Conservation (phyloP, 92 coral and sea anemone species). For the Phenganax marumi region DNA sequence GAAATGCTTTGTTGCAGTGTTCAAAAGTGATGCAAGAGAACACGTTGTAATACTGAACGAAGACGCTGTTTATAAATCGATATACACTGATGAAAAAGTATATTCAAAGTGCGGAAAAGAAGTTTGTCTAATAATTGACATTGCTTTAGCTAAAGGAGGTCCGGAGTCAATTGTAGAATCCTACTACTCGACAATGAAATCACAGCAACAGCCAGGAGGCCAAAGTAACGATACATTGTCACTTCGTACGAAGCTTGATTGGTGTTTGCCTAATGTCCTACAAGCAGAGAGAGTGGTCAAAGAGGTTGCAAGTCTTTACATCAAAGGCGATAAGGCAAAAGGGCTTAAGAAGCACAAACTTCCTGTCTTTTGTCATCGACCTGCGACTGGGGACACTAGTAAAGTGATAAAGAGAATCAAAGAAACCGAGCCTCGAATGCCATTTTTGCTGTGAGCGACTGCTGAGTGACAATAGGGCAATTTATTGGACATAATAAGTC, state of each 20-base stretch:
- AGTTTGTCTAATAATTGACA: not conserved
- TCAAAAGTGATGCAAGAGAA: not conserved
- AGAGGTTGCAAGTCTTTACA: not conserved
- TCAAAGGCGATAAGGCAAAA: not conserved
- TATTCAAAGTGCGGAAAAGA: not conserved
- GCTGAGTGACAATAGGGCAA: not conserved
- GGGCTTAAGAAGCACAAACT: not conserved
- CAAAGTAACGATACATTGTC: not conserved
- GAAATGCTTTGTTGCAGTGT: not conserved
- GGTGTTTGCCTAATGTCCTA: not conserved
- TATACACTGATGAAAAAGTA: not conserved
- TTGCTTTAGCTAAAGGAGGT: not conserved
- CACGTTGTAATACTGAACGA: not conserved
- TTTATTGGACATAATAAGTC: not conserved
- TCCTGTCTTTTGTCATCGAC: not conserved
- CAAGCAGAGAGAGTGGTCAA: not conserved
- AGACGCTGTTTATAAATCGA: not conserved
- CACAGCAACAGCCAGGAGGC: slow-evolving; percentile 7
- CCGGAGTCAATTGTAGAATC: not conserved
- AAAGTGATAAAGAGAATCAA: not conserved
- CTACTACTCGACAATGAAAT: not conserved
- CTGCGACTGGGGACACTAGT: not conserved
- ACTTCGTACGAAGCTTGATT: not conserved
- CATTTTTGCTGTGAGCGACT: not conserved
- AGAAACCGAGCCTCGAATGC: not conserved